Evolutionary conservation across 2,113 vertebrate species (phyloP).

Genomic region (Salvelinus fontinalis): DNA sequence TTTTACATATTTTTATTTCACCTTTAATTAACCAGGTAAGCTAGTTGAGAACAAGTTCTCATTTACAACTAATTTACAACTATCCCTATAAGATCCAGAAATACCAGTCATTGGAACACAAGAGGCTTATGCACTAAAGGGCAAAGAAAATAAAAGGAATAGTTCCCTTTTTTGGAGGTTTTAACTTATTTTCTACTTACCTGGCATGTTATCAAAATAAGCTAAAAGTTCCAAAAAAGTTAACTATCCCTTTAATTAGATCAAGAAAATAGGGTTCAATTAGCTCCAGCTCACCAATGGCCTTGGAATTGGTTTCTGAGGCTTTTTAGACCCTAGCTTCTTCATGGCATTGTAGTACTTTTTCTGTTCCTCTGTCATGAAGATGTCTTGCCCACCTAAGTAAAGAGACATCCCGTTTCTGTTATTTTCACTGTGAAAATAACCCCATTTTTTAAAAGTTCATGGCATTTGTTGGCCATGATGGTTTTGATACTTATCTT

Average conservation of each 20-base stretch:
- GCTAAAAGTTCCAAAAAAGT: too few species aligned
- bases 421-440: constrained; percentile 67
- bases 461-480: background rate
- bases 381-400: constrained; percentile 99
- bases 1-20: too few species aligned
- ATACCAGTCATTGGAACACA: too few species aligned
- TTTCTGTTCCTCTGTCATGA: constrained; percentile 99
- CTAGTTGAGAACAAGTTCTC: too few species aligned
- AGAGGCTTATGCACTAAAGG: background rate
- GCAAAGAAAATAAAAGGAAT: background rate
- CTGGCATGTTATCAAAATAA: too few species aligned
- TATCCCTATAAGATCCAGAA: too few species aligned
- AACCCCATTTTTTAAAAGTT: background rate
- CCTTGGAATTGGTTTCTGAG: constrained; percentile 95
- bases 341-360: constrained; percentile 99
- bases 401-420: constrained; percentile 65
- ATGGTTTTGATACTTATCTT: constrained; percentile 83
- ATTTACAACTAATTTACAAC: too few species aligned
- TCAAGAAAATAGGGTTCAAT: too few species aligned
- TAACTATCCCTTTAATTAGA: too few species aligned
- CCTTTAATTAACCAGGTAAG: too few species aligned
- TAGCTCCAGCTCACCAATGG: constrained; percentile 79
- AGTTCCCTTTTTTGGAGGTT: background rate
- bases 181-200: background rate
- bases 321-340: constrained; percentile 97